Percentiles rank a stretch among this genome's conserved stretches.
Evolutionary conservation across 2,113 vertebrate species (phyloP).

Genomic region (Rhabdomys dilectus): DNA sequence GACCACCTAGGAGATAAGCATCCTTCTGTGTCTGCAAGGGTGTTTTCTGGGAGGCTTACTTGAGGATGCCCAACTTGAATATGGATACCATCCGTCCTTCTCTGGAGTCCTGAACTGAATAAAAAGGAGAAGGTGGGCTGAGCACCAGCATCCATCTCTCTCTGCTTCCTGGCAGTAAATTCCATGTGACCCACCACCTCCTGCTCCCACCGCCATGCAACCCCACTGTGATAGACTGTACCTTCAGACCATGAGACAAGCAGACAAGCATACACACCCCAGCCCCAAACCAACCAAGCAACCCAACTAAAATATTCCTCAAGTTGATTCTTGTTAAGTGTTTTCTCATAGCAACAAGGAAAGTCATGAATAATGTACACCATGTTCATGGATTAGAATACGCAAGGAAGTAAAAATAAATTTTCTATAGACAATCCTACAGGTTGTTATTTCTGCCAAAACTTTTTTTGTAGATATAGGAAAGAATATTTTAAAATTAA

Average conservation of each 20-base stretch:
- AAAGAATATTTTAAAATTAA: not conserved
- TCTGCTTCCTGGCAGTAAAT: not conserved
- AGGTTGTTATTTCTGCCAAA: not conserved
- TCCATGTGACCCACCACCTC: not conserved
- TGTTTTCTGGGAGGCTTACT: not conserved
- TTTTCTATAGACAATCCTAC: not conserved
- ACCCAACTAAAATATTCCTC: not conserved
- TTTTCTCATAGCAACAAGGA: not conserved
- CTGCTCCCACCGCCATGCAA: accelerated
- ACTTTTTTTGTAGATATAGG: not conserved
- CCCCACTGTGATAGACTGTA: not conserved
- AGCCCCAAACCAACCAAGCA: not conserved
- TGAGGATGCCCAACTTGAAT: not conserved
- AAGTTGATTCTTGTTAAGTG: not conserved
- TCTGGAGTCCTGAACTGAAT: too few relatives aligned
- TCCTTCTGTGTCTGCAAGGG: not conserved
- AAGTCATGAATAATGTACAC: not conserved
- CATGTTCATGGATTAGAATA: not conserved
- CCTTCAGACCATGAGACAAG: not conserved
- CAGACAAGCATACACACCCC: not conserved
- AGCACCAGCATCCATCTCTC: not conserved
- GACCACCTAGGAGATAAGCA: too few relatives aligned
- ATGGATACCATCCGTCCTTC: not conserved
- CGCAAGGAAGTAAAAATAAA: not conserved
- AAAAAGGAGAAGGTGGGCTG: not conserved